These are phyloP conservation scores for mouse (Mus musculus) DNA, from an alignment of 2,113 vertebrate genomes.

Conservation along the genomic window DNA sequence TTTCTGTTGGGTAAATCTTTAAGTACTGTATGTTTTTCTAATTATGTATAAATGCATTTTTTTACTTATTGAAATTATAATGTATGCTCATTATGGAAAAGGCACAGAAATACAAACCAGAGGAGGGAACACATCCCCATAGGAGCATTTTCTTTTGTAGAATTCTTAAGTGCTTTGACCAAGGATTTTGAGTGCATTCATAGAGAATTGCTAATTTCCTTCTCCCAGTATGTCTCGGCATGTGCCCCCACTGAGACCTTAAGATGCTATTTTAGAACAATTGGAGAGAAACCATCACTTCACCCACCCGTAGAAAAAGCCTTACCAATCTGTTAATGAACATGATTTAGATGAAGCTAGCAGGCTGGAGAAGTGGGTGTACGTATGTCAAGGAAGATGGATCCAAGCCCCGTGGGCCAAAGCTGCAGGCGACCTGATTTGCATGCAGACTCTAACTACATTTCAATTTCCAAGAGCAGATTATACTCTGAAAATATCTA, in stretches of 20 bases:
- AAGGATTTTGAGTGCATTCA: neutral
- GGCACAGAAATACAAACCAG: neutral
- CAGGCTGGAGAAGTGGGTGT: neutral
- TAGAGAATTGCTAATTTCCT: slow-evolving; percentile 7
- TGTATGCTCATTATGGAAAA: neutral
- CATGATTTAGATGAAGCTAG: slow-evolving; percentile 45
- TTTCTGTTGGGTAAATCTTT: slow-evolving; percentile 3
- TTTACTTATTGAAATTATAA: slow-evolving; percentile 44
- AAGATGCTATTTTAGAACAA: slow-evolving; percentile 62
- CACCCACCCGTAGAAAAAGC: neutral
- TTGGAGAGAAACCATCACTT: slow-evolving; percentile 43
- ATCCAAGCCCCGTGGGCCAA: neutral
- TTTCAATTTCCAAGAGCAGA: slow-evolving; percentile 44
- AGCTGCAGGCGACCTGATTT: neutral
- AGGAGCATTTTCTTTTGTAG: neutral
- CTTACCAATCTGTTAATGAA: slow-evolving; percentile 50
- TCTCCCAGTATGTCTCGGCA: neutral
- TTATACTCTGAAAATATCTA: neutral
- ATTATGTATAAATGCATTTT: slow-evolving; percentile 27
- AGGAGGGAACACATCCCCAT: neutral
- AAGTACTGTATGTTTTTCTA: neutral
- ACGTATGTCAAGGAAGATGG: neutral
- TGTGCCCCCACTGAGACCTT: slow-evolving; percentile 10
- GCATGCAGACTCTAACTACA: neutral
- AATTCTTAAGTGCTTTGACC: slow-evolving; percentile 29